Percentiles rank a stretch among this genome's conserved stretches.
Conservation (phyloP, 2,113 vertebrate genomes). For the Micromys minutus region DNA sequence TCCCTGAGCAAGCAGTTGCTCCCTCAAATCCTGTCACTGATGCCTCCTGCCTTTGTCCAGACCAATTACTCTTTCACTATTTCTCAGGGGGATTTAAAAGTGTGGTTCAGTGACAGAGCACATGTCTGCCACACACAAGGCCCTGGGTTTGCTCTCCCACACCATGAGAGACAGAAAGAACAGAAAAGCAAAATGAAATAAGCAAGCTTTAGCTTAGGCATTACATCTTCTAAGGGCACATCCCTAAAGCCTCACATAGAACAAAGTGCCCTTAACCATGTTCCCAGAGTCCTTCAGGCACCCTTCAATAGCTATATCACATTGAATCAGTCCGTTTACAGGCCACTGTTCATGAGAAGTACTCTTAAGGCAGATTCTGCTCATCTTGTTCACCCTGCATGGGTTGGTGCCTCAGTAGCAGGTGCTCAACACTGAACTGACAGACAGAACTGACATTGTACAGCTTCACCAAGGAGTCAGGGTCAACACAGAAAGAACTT, state of each 20-base stretch:
- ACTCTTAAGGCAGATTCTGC: neutral
- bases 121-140: neutral
- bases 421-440: neutral
- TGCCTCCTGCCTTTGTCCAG: neutral
- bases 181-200: neutral
- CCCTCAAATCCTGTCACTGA: neutral
- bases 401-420: neutral
- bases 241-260: neutral
- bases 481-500: neutral
- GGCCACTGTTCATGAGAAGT: neutral
- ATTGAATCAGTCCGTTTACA: neutral
- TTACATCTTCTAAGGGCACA: neutral
- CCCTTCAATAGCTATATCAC: neutral
- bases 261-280: neutral
- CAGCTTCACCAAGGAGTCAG: neutral
- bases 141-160: neutral
- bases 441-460: neutral
- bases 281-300: neutral
- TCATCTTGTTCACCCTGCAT: neutral
- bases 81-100: neutral
- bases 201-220: neutral
- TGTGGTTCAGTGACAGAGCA: neutral
- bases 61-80: constrained; percentile 9
- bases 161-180: neutral
- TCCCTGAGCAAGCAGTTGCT: neutral